These are phyloP conservation scores for Phthorimaea operculella DNA, from an alignment of 1,140 invertebrate species.

Conservation along the genomic window DNA sequence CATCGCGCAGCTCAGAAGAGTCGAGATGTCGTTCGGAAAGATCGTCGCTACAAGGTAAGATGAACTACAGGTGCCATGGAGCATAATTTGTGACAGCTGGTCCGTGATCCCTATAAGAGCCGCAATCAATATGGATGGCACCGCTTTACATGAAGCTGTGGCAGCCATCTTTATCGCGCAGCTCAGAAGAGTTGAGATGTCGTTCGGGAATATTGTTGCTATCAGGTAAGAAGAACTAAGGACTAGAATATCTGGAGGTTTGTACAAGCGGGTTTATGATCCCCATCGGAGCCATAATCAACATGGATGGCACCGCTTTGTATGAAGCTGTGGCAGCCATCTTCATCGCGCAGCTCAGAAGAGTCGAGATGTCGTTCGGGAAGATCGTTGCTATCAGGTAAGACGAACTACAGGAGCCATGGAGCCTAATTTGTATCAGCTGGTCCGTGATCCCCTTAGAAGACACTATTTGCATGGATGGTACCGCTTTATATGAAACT, in stretches of 20 bases:
- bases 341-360: conserved; percentile 92
- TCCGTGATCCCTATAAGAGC: conserved; percentile 97
- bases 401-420: no score
- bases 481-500: conserved; percentile 94
- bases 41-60: conserved; percentile 93
- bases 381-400: conserved; percentile 91
- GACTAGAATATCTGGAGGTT: conserved; percentile 89
- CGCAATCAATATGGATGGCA: conserved; percentile 97
- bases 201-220: conserved; percentile 86
- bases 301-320: conserved; percentile 95
- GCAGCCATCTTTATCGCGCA: conserved; percentile 96
- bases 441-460: conserved; percentile 97
- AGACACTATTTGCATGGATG: conserved; percentile 97
- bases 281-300: conserved; percentile 95
- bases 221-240: conserved; percentile 85
- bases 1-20: conserved; percentile 88
- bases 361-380: conserved; percentile 80
- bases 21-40: conserved; percentile 81
- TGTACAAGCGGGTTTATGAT: conserved; percentile 94
- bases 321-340: conserved; percentile 96
- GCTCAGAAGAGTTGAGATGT: conserved; percentile 79
- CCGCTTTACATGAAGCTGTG: conserved; percentile 94
- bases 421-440: conserved; percentile 88
- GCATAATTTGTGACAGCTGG: conserved; percentile 82
- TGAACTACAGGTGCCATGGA: no score